Conservation (phyloP, 2,113 vertebrate genomes). For the Elephas maximus region DNA sequence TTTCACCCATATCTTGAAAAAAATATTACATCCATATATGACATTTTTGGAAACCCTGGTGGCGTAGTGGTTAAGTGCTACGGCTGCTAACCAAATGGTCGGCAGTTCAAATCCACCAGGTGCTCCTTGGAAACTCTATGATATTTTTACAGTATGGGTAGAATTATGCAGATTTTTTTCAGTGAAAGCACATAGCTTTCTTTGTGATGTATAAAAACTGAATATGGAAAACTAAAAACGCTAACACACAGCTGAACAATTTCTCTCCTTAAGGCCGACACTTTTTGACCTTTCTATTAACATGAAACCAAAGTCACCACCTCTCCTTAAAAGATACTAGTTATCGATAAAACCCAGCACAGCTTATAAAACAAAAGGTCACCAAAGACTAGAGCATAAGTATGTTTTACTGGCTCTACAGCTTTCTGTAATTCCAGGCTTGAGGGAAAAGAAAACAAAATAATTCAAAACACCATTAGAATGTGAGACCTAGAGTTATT, state of each 20-base stretch:
- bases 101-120: too few species aligned
- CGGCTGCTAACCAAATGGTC: too few species aligned
- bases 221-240: background rate
- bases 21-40: background rate
- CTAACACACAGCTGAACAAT: background rate
- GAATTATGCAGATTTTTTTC: background rate
- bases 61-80: too few species aligned
- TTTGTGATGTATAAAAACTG: background rate
- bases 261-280: background rate
- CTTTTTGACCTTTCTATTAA: background rate
- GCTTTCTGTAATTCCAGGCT: background rate
- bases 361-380: conserved; percentile 24
- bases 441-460: background rate
- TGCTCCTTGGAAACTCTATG: too few species aligned
- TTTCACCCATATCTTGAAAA: background rate
- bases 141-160: background rate
- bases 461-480: background rate
- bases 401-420: background rate
- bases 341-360: background rate
- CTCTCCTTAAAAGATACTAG: conserved; percentile 15
- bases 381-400: background rate
- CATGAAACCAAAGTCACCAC: background rate
- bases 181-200: background rate
- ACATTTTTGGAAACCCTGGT: background rate
- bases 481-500: background rate